Evolutionary conservation across 2,797 vertebrate species (phyloP), one percentile per base, ranked within the genome.

Genomic region (Coreius guichenoti): DNA sequence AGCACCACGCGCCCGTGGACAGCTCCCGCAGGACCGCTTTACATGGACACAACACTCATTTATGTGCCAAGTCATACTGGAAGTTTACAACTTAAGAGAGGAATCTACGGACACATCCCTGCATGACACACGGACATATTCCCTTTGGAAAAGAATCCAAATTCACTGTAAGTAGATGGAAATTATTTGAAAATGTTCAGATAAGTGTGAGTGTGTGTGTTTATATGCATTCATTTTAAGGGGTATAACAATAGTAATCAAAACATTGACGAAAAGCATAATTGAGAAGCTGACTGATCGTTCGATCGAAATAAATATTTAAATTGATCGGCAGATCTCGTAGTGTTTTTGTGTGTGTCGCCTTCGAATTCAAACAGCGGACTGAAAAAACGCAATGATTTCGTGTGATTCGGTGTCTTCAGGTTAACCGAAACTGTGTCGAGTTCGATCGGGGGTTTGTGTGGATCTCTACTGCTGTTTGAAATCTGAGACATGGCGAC

Each of bases 401-500:
- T 80, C 31, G 65, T 87, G 49, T 85, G 12, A 45, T 83, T 82
- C 58, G 70, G 21, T 84, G 81, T 88, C 92, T 93, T 75, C 93
- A 96, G 95, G 94, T 94, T 93, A 92, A 94, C 91, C 86, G 90
- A 88, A 90, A 92, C 92, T 89, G 93, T 89, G 92, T 90, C 39
- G 87, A 73, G 91, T 91, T 90, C 92, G 82, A 89, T 90, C 85
- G 70, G 54, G 90, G 85, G 90, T 91, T 86, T 90, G 92, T 90
- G 90, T 92, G 80, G 91, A 88, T 94, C 91, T 92, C 92, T 56
- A 51, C 98, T 98, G 98, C 96, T 98, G 96, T 98, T 98, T 91
- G 96, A 99, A 93, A 91, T 93, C 92, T 93, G 96, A 96, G 97
- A 97, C 94, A 99, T 99, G 98, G 97, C 98, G 58, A 97, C 97